Evolutionary conservation across 2,888 invertebrate species (phyloP).

Genomic region (Apodemia mormo): DNA sequence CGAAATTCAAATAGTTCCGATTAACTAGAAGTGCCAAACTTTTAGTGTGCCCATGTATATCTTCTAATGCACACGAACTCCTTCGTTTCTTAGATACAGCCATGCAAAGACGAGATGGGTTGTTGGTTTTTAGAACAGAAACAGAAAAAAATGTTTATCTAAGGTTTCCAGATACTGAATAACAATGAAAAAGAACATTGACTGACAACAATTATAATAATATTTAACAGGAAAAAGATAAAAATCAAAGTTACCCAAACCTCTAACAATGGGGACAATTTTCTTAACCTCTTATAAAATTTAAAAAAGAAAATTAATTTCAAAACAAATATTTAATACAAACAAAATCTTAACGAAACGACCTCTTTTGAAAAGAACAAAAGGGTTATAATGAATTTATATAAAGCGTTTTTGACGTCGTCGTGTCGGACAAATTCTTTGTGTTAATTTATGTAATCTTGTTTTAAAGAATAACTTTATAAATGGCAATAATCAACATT

Average conservation of each 20-base stretch:
- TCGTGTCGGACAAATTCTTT: neutral
- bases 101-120: no score
- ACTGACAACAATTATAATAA: no score
- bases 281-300: constrained; percentile 1
- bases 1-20: no score
- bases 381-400: constrained; percentile 5
- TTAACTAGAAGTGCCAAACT: no score
- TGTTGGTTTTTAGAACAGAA: no score
- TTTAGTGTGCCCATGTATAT: no score
- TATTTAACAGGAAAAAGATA: no score
- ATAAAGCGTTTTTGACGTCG: neutral
- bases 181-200: no score
- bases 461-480: neutral
- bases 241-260: neutral
- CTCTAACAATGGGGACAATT: neutral
- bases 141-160: no score
- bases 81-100: no score
- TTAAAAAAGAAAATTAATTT: neutral
- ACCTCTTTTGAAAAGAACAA: constrained; percentile 1
- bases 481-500: neutral
- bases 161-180: no score
- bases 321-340: neutral
- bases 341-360: neutral
- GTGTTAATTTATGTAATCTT: constrained; percentile 6
- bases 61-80: no score